phyloP scores from a whole-genome alignment of 2,113 vertebrate species.

The Ceratotherium simum region DNA sequence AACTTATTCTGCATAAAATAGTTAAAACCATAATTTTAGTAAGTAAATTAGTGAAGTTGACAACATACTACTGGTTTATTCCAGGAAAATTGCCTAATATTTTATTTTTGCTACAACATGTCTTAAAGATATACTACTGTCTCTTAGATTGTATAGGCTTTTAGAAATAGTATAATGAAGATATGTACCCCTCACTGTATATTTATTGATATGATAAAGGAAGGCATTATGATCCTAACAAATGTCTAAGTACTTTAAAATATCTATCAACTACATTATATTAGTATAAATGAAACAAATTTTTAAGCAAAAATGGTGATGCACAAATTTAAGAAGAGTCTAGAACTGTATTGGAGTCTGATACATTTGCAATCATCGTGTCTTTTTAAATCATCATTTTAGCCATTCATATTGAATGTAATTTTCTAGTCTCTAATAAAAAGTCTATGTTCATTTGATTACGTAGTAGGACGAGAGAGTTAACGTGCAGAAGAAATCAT shows the following conservation, averaged over 20 bases:
- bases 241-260: not conserved
- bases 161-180: not conserved
- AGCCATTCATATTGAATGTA: not conserved
- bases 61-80: not conserved
- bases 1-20: not conserved
- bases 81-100: not conserved
- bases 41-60: not conserved
- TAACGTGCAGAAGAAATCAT: not conserved
- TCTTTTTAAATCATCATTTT: slow-evolving; percentile 12
- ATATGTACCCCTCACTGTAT: not conserved
- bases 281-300: not conserved
- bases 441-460: not conserved
- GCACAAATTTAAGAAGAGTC: not conserved
- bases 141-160: not conserved
- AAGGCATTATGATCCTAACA: not conserved
- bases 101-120: not conserved
- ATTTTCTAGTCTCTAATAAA: not conserved
- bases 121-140: not conserved
- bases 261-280: not conserved
- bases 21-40: not conserved
- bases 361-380: not conserved
- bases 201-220: not conserved
- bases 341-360: not conserved
- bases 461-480: not conserved
- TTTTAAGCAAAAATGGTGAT: not conserved